Evolutionary conservation across 2,888 invertebrate genomes (phyloP).

Genomic region (Plagiodera versicolora): DNA sequence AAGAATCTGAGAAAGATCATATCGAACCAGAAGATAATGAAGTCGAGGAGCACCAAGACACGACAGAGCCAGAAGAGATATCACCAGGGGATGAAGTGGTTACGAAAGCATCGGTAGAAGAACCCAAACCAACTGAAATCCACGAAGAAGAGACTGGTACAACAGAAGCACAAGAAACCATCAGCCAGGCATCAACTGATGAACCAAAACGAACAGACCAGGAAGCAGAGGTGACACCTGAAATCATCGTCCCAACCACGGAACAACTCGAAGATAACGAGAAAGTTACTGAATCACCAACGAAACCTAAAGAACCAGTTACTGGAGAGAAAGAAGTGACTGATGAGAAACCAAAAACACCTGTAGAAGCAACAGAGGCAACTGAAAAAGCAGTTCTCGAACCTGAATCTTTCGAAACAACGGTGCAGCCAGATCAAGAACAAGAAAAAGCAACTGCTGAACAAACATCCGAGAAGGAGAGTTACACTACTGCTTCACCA

Average conservation of each 20-base stretch:
- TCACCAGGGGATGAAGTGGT: background rate
- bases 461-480: too few species aligned
- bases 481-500: too few species aligned
- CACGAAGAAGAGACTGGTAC: background rate
- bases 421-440: slow-evolving; percentile 3
- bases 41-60: background rate
- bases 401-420: slow-evolving; percentile 5
- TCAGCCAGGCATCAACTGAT: background rate
- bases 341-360: background rate
- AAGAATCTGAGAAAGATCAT: slow-evolving; percentile 3
- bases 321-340: slow-evolving; percentile 8
- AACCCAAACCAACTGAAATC: background rate
- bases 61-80: background rate
- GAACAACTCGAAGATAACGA: background rate
- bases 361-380: background rate
- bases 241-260: background rate
- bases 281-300: background rate
- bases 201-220: background rate
- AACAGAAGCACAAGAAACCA: slow-evolving; percentile 4
- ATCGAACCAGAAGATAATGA: slow-evolving; percentile 4
- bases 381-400: background rate
- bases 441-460: too few species aligned
- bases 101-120: background rate
- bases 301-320: background rate
- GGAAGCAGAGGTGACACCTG: background rate